Conservation (phyloP, 1,140 invertebrate genomes). For the Grapholita molesta region DNA sequence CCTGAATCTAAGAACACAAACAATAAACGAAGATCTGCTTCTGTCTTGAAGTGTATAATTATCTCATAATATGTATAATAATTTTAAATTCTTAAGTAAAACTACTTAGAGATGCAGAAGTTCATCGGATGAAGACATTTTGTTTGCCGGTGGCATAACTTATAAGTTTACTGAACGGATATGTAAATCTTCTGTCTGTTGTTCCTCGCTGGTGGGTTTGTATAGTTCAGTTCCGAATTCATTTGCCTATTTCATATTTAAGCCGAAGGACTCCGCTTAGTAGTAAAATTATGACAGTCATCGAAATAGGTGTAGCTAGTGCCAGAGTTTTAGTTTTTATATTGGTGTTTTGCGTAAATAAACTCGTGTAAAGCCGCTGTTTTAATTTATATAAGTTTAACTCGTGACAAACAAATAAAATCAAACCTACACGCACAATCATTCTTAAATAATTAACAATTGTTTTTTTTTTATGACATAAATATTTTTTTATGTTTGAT, state of each 20-base stretch:
- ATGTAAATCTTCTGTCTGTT: constrained; percentile 12
- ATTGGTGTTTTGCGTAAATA: no score
- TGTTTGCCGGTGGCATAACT: neutral
- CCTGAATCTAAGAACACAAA: no score
- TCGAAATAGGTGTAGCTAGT: no score
- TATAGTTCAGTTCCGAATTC: constrained; percentile 15
- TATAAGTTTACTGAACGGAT: constrained; percentile 13
- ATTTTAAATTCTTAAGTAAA: neutral
- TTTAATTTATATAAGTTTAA: no score
- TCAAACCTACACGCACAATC: no score
- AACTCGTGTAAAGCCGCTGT: no score
- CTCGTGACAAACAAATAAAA: neutral
- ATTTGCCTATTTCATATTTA: constrained; percentile 7
- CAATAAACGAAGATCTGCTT: no score
- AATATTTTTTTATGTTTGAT: no score
- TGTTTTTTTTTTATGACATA: no score
- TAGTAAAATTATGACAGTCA: neutral
- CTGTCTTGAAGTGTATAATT: no score
- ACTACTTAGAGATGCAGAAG: neutral
- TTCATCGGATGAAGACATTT: neutral
- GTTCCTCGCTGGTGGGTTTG: neutral
- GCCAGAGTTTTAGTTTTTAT: no score
- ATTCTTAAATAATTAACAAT: no score
- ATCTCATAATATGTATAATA: neutral
- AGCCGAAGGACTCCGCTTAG: neutral